These are phyloP conservation scores for Allobates femoralis DNA, from an alignment of 2,797 vertebrate species.

Conservation along the genomic window DNA sequence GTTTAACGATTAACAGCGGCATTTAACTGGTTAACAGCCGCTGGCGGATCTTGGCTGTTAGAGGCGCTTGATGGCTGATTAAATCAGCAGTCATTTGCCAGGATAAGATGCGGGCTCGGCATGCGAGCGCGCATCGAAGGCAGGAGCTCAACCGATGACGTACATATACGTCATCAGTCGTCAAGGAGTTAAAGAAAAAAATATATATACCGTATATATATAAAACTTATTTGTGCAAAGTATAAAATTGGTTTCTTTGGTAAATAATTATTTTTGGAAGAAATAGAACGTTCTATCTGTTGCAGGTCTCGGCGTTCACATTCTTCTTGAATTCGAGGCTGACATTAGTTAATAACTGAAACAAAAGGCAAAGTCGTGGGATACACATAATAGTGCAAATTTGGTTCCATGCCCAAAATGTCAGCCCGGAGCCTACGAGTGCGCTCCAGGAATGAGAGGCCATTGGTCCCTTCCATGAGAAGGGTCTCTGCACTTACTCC, in stretches of 20 bases:
- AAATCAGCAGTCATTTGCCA: too few relatives aligned
- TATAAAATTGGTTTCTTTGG: background rate
- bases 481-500: constrained; percentile 81
- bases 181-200: too few relatives aligned
- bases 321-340: background rate
- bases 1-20: too few relatives aligned
- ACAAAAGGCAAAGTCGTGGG: constrained; percentile 70
- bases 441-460: constrained; percentile 78
- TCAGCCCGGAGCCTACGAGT: constrained; percentile 79
- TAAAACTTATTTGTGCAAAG: background rate
- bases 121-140: too few relatives aligned
- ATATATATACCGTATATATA: too few relatives aligned
- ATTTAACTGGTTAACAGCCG: too few relatives aligned
- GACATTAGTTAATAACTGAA: background rate
- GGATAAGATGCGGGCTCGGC: too few relatives aligned
- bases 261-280: background rate
- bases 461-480: constrained; percentile 80
- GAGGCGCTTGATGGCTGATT: too few relatives aligned
- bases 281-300: background rate
- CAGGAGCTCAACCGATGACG: too few relatives aligned
- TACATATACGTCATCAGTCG: too few relatives aligned
- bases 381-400: constrained; percentile 74
- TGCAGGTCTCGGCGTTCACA: background rate
- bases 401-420: constrained; percentile 77
- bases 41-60: too few relatives aligned